Base-by-base conservation (phyloP, 2,888 invertebrate species). In the Drosophila kambysellisi region DNA sequence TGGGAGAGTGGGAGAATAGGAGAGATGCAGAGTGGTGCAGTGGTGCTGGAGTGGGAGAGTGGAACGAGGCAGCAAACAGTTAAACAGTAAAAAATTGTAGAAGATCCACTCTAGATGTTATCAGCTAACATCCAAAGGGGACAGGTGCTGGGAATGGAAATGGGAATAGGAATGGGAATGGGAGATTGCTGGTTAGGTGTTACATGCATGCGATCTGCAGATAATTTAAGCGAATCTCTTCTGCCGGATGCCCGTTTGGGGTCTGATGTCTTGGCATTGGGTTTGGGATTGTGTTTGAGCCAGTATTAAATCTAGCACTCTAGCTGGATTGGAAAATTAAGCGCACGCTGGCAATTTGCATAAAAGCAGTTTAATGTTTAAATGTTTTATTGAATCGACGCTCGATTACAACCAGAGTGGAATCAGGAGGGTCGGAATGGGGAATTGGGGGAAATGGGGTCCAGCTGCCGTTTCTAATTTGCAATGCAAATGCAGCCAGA, bases 291-390 rank as follows among this genome's bases (percentile, higher is more conserved):
- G 51, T 41, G 32, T 35, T 43, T 52, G 54, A 17, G 35, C 2
- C 43, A 20, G 41, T 9, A 43, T 43, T 5, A 11, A 20, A 41
- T 51, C 30, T 48, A 20, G 50, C 60, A 41, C 46, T 43, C 15
- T 43, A n/a, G 66, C 66, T 68, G 66, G 68, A 74, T 61, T 52
- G 59, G 60, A 71, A 89, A 89, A 88, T 90, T 79, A 87, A 91
- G 89, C 86, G 90, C 84, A 83, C 81, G 85, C 85, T 83, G 83
- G 80, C 80, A 82, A 91, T 91, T 91, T 90, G 91, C 90, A 90
- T 90, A 90, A 90, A 90, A 90, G 90, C 90, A 89, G 90, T 90
- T 91, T 91, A 90, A 91, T 90, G 91, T 90, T 90, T 83, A 89
- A 89, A 91, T 80, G 83, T 87, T 87, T 90, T 91, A 89, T 89